A percentile compares a stretch with the other conserved stretches of the same genome.
These are phyloP conservation scores for Brotula barbata DNA, from an alignment of 2,797 vertebrate species.

Conservation along the genomic window DNA sequence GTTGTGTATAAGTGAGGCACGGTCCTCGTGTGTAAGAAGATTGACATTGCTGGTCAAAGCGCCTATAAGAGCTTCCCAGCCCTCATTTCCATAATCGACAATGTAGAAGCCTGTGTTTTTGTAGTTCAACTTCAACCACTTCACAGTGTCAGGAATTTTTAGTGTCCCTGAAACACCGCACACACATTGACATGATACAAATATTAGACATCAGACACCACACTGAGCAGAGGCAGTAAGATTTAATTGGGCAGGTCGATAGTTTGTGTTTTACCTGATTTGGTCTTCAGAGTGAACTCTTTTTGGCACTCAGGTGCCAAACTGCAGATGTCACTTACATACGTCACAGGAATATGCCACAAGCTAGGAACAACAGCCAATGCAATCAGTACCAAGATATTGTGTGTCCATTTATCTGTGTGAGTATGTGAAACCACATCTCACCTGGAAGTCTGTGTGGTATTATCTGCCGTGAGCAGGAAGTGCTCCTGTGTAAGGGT, in stretches of 20 bases:
- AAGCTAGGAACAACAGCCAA: constrained; percentile 71
- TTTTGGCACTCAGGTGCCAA: constrained; percentile 70
- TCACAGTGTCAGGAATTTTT: constrained; percentile 79
- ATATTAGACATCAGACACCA: neutral
- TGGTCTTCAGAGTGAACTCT: constrained; percentile 80
- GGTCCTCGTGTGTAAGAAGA: constrained; percentile 84
- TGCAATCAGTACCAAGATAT: constrained; percentile 1
- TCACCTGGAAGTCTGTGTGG: constrained; percentile 79
- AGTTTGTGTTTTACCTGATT: constrained; percentile 80
- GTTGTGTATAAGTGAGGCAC: constrained; percentile 90
- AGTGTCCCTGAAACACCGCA: constrained; percentile 75
- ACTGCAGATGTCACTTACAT: constrained; percentile 82
- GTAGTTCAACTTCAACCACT: constrained; percentile 93
- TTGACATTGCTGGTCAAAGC: constrained; percentile 76
- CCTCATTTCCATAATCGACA: constrained; percentile 84
- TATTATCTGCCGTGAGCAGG: constrained; percentile 74
- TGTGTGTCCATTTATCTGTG: constrained; percentile 3
- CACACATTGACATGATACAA: constrained; percentile 9
- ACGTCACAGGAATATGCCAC: constrained; percentile 93
- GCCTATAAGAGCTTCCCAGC: constrained; percentile 80
- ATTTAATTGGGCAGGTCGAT: neutral
- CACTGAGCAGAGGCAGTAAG: neutral
- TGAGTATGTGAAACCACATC: constrained; percentile 11
- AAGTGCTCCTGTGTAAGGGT: constrained; percentile 88
- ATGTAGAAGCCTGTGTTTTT: constrained; percentile 90